Base-by-base conservation (phyloP, 2,797 vertebrate species). In the Aratinga solstitialis region DNA sequence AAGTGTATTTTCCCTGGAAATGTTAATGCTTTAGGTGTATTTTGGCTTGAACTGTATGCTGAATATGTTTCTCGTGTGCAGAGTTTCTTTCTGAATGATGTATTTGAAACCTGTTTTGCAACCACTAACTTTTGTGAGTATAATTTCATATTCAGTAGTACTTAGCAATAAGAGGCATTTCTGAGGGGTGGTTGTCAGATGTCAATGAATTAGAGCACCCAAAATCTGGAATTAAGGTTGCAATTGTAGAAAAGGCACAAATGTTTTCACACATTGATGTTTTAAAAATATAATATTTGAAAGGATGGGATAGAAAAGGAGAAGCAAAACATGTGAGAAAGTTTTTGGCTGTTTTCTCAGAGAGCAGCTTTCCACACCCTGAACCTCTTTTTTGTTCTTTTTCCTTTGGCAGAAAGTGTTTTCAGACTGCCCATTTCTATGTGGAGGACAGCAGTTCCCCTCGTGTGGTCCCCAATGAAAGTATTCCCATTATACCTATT, bases 361-460 rank as follows among this genome's bases (percentile, higher is more conserved):
- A 61, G 43, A 8, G 4, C 26, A 66, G 23, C 69, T 84, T 91
- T 86, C 69, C 56, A 68, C 36, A 72, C 24, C 8, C 30, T 94
- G n/a, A 81, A 63, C 71, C 14, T 75, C 1, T 56, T 77, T 90
- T 67, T 81, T 84, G 78, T 97, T 82, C 94, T 85, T 97, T 96
- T 93, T 97, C 87, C 95, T 96, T 94, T 93, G 95, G 93, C 97
- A 99, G 99, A 98, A 99, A 99, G 97, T 99, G 99, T 98, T 99
- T 99, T 96, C 99, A 99, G 97, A 99, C 99, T 22, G 99, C 99
- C 96, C 99, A 99, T 98, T 99, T 99, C 98, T 99, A 99, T 93
- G 99, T 99, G 97, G 99, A 99, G 96, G 99, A 99, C 96, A 99
- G 99, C 98, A 99, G 97, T 95, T 99, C 99, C 66, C 99, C 99